Percentiles rank a stretch among this genome's conserved stretches.
These are phyloP conservation scores for Halichoeres trimaculatus DNA, from an alignment of 2,113 vertebrate genomes.

Conservation along the genomic window DNA sequence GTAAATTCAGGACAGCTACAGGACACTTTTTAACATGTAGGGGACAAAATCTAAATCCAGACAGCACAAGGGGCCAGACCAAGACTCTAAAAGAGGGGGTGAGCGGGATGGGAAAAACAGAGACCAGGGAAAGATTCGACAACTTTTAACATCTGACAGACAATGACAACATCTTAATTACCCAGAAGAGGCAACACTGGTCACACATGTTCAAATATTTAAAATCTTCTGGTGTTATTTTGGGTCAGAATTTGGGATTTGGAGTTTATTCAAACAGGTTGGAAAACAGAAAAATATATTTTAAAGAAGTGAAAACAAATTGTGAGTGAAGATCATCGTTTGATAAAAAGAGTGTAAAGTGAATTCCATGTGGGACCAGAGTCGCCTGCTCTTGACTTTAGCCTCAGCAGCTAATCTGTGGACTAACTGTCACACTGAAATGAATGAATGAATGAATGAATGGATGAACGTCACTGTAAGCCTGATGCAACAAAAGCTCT, in stretches of 20 bases:
- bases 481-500: slow-evolving; percentile 35
- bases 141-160: slow-evolving; percentile 51
- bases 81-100: slow-evolving; percentile 65
- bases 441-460: slow-evolving; percentile 1
- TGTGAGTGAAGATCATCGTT: no score
- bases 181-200: slow-evolving; percentile 71
- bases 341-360: no score
- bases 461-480: slow-evolving; percentile 16
- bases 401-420: slow-evolving; percentile 35
- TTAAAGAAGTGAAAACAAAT: not conserved
- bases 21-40: slow-evolving; percentile 16
- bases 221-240: not conserved
- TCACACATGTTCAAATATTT: slow-evolving; percentile 49
- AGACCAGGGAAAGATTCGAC: slow-evolving; percentile 34
- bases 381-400: slow-evolving; percentile 67
- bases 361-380: slow-evolving; percentile 49
- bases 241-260: not conserved
- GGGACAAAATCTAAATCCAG: slow-evolving; percentile 45
- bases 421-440: slow-evolving; percentile 40
- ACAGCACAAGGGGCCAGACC: slow-evolving; percentile 77
- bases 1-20: not conserved
- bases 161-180: slow-evolving; percentile 33
- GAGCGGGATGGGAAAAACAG: slow-evolving; percentile 30
- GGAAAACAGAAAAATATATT: not conserved
- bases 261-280: not conserved